Conservation (phyloP, 1,140 invertebrate species). For the Trachymyrmex septentrionalis region DNA sequence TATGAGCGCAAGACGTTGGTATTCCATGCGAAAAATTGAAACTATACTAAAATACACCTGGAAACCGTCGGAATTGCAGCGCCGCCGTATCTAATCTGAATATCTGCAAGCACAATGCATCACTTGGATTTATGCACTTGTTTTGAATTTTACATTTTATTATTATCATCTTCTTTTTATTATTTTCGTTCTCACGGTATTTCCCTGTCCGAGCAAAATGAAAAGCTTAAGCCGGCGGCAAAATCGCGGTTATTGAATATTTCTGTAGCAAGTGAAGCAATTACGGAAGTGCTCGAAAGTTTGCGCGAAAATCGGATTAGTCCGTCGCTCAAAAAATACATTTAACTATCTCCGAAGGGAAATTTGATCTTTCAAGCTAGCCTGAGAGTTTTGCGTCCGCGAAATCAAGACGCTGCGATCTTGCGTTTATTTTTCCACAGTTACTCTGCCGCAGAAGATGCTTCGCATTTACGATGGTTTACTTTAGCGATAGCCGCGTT, state of each 20-base stretch:
- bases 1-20: too few relatives aligned
- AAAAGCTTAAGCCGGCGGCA: background rate
- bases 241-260: constrained; percentile 22
- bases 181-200: background rate
- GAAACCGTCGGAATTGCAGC: background rate
- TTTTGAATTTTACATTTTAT: constrained; percentile 21
- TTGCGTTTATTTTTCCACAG: constrained; percentile 20
- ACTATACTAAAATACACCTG: constrained; percentile 20
- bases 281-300: constrained; percentile 44
- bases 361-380: constrained; percentile 1
- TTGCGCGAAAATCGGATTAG: constrained; percentile 28
- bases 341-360: constrained; percentile 22
- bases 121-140: constrained; percentile 16
- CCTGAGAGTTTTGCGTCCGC: background rate
- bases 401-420: background rate
- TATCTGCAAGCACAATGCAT: constrained; percentile 27
- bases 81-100: constrained; percentile 18
- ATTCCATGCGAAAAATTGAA: constrained; percentile 21
- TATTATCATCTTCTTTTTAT: background rate
- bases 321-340: constrained; percentile 25
- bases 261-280: constrained; percentile 39
- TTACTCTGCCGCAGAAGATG: background rate
- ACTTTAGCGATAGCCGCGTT: constrained; percentile 20
- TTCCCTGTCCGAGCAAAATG: background rate
- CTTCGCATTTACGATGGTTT: background rate